Percentiles rank a stretch among this genome's conserved stretches.
Conservation (phyloP, 2,888 invertebrate species). For the Agonopterix subpropinquella region DNA sequence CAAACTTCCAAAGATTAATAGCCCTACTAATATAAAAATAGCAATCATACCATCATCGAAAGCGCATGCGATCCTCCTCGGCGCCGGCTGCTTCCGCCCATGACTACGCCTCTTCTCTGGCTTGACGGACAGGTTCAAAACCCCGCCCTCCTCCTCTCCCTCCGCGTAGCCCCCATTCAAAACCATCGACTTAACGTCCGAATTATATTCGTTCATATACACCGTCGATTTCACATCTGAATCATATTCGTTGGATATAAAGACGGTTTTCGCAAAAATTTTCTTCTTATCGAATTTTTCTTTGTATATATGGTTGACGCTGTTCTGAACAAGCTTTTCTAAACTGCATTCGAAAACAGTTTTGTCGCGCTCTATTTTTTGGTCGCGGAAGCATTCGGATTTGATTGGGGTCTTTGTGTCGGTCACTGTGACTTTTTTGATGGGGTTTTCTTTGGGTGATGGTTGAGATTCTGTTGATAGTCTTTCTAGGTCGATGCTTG, state of each 20-base stretch:
- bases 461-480: slow-evolving; percentile 27
- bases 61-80: slow-evolving; percentile 47
- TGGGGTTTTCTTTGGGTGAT: slow-evolving; percentile 12
- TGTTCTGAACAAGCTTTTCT: slow-evolving; percentile 58
- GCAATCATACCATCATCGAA: slow-evolving; percentile 46
- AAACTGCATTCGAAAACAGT: slow-evolving; percentile 57
- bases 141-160: slow-evolving; percentile 23
- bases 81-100: slow-evolving; percentile 61
- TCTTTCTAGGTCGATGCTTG: slow-evolving; percentile 28
- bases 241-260: slow-evolving; percentile 38
- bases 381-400: slow-evolving; percentile 24
- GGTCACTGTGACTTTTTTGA: slow-evolving; percentile 15
- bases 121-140: slow-evolving; percentile 58
- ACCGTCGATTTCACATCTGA: not conserved
- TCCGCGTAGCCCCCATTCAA: slow-evolving; percentile 13
- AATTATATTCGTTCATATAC: slow-evolving; percentile 2
- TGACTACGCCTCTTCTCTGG: slow-evolving; percentile 52
- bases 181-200: slow-evolving; percentile 30
- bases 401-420: slow-evolving; percentile 27
- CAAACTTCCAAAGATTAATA: no score
- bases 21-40: no score
- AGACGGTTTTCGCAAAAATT: slow-evolving; percentile 60
- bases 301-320: slow-evolving; percentile 60
- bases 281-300: slow-evolving; percentile 36
- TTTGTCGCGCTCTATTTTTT: slow-evolving; percentile 21